Evolutionary conservation across 2,797 vertebrate genomes (phyloP).

Genomic region (Margarornis squamiger): DNA sequence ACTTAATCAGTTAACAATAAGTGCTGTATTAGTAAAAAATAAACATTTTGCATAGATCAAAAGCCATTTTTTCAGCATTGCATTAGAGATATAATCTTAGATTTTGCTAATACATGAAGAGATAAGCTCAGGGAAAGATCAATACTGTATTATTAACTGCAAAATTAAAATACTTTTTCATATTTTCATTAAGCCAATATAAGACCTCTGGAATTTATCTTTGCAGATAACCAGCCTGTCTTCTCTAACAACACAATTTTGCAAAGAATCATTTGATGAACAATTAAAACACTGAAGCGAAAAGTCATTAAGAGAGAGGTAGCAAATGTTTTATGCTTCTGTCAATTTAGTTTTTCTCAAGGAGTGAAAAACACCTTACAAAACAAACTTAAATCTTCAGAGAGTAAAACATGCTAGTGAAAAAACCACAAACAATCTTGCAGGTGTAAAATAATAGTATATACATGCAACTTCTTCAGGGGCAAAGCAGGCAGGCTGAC

Average conservation of each 20-base stretch:
- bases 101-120: constrained; percentile 22
- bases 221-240: background rate
- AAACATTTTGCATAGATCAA: background rate
- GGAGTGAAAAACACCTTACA: background rate
- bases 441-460: background rate
- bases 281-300: background rate
- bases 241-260: background rate
- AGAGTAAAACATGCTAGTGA: background rate
- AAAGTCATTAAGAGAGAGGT: background rate
- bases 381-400: background rate
- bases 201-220: background rate
- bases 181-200: background rate
- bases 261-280: background rate
- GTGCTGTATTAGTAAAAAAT: background rate
- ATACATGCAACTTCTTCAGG: background rate
- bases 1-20: constrained; percentile 2
- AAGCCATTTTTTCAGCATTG: background rate
- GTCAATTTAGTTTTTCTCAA: background rate
- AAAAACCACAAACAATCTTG: background rate
- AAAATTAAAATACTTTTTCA: background rate
- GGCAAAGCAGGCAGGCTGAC: background rate
- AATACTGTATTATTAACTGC: background rate
- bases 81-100: background rate
- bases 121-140: constrained; percentile 8
- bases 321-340: background rate